A percentile compares a stretch with the other conserved stretches of the same genome.
phyloP scores from a whole-genome alignment of 2,797 vertebrate species.

The Cossypha niveicapilla region DNA sequence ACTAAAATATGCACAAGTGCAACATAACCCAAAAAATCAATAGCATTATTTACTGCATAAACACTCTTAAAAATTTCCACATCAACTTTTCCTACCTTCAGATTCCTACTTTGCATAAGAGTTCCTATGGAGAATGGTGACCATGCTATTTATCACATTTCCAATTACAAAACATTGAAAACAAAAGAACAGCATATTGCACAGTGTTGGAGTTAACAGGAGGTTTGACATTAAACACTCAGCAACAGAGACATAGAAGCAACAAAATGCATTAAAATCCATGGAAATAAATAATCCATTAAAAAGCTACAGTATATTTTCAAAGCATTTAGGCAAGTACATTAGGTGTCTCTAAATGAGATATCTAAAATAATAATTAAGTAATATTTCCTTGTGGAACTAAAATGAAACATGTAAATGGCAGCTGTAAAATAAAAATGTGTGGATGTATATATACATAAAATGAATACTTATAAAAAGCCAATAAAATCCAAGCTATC shows the following conservation, averaged over 20 bases:
- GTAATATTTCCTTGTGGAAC: not conserved
- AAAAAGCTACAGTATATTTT: not conserved
- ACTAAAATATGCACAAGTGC: not conserved
- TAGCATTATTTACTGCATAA: not conserved
- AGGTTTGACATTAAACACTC: not conserved
- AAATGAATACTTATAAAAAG: not conserved
- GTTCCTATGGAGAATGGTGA: not conserved
- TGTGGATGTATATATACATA: fast-evolving
- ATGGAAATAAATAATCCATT: not conserved
- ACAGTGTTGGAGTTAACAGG: not conserved
- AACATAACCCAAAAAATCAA: not conserved
- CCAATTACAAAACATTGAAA: not conserved
- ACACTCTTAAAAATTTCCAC: not conserved
- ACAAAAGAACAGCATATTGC: not conserved
- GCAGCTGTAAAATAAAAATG: not conserved
- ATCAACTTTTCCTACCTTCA: not conserved
- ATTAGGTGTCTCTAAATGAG: not conserved
- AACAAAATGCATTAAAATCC: not conserved
- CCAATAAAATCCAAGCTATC: not conserved
- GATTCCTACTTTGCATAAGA: not conserved
- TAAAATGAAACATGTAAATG: not conserved
- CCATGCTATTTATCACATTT: not conserved
- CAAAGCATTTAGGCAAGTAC: not conserved
- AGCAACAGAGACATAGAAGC: not conserved
- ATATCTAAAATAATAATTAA: not conserved